Percentiles rank a stretch among this genome's conserved stretches.
phyloP scores from a whole-genome alignment of 1,140 invertebrate genomes.

The Drosophila mojavensis region DNA sequence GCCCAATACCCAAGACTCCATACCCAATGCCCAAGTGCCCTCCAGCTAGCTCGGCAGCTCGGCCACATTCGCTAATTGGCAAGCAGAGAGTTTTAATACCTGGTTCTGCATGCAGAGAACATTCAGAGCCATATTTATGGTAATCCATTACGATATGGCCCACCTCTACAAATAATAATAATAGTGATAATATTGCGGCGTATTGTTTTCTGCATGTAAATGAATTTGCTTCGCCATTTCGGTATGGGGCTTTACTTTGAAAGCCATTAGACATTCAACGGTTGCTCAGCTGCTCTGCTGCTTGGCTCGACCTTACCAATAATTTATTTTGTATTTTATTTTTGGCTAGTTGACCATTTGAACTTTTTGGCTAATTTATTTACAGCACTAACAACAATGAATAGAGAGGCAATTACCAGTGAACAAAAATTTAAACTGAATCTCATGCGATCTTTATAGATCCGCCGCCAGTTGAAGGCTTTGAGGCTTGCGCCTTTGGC shows the following conservation, averaged over 20 bases:
- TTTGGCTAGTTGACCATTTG: conserved; percentile 34
- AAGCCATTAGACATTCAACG: conserved; percentile 19
- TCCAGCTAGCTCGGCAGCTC: conserved; percentile 45
- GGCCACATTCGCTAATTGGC: conserved; percentile 48
- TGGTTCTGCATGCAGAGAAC: conserved; percentile 40
- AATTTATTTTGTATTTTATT: conserved; percentile 15
- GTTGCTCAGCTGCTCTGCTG: background rate
- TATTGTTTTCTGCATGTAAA: conserved; percentile 42
- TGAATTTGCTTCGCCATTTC: conserved; percentile 29
- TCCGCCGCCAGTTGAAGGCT: conserved; percentile 36
- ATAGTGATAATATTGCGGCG: conserved; percentile 4
- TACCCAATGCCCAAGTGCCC: conserved; percentile 10
- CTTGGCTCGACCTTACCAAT: conserved; percentile 22
- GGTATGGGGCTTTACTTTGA: background rate
- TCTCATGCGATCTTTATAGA: conserved; percentile 19
- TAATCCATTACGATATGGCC: conserved; percentile 43
- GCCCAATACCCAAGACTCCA: conserved; percentile 2
- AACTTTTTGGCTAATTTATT: conserved; percentile 43
- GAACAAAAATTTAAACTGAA: conserved; percentile 21
- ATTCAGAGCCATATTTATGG: conserved; percentile 39
- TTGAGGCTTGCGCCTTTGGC: conserved; percentile 51
- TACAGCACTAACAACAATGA: background rate
- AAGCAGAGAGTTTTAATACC: conserved; percentile 25
- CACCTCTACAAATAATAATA: conserved; percentile 6
- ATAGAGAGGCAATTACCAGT: conserved; percentile 22